These are phyloP conservation scores for Alligator mississippiensis DNA, from an alignment of 2,113 vertebrate genomes.

Conservation along the genomic window DNA sequence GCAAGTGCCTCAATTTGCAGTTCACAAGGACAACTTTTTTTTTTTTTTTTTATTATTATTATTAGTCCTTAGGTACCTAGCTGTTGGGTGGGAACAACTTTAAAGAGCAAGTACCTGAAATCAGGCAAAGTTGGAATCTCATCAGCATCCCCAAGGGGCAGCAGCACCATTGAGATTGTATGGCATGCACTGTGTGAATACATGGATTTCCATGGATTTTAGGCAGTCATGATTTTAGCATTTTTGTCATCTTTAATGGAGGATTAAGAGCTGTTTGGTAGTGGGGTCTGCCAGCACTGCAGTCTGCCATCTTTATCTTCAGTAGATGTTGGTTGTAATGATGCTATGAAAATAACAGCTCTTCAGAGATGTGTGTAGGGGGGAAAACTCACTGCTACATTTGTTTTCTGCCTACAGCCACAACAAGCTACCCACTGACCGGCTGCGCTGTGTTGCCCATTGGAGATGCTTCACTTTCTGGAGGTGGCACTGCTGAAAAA, in stretches of 20 bases:
- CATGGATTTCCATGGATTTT: fast-evolving
- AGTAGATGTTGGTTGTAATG: not conserved
- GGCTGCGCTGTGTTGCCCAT: not conserved
- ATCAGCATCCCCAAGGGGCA: not conserved
- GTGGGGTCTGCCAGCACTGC: not conserved
- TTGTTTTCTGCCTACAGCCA: not conserved
- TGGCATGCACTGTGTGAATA: fast-evolving
- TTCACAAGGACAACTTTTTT: not conserved
- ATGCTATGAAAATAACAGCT: not conserved
- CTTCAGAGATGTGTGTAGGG: not conserved
- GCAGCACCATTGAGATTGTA: fast-evolving
- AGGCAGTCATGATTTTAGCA: not conserved
- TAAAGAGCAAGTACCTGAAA: not conserved
- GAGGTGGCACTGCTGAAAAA: fast-evolving
- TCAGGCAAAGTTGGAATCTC: not conserved
- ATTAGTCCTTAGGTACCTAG: not conserved
- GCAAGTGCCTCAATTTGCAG: not conserved
- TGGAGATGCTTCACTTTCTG: not conserved
- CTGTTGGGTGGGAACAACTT: not conserved
- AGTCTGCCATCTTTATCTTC: not conserved
- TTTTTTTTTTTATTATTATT: no score
- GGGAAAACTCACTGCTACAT: not conserved
- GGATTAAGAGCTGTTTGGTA: not conserved
- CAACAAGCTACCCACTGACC: fast-evolving
- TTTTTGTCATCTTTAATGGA: not conserved